A percentile compares a stretch with the other conserved stretches of the same genome.
Evolutionary conservation across 1,140 invertebrate species (phyloP).

Genomic region (Anagrus nilaparvatae): DNA sequence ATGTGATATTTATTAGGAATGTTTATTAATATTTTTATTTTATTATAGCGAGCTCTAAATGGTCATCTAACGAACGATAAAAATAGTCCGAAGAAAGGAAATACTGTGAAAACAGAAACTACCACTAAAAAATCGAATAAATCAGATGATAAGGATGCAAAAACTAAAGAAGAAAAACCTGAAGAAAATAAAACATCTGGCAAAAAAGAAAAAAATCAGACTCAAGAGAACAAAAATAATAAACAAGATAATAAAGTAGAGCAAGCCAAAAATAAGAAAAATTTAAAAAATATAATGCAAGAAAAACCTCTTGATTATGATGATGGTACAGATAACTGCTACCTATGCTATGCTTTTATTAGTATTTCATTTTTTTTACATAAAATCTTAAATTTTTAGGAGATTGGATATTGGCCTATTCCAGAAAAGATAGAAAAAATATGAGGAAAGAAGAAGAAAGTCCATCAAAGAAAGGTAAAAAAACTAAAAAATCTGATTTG

Average conservation of each 20-base stretch:
- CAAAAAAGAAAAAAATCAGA: slow-evolving; percentile 40
- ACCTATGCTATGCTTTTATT: slow-evolving; percentile 9
- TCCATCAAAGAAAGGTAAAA: slow-evolving; percentile 42
- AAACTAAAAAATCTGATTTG: slow-evolving; percentile 33
- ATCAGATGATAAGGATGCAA: slow-evolving; percentile 32
- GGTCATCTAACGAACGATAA: slow-evolving; percentile 38
- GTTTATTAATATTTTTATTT: not conserved
- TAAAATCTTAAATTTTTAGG: slow-evolving; percentile 27
- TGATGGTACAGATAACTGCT: slow-evolving; percentile 43
- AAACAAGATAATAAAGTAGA: slow-evolving; percentile 44
- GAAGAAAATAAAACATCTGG: slow-evolving; percentile 30
- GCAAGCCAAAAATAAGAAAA: slow-evolving; percentile 45
- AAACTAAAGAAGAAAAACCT: slow-evolving; percentile 42
- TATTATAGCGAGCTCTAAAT: slow-evolving; percentile 43
- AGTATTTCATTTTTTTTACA: slow-evolving; percentile 1
- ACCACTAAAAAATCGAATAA: slow-evolving; percentile 33
- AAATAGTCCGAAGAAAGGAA: slow-evolving; percentile 41
- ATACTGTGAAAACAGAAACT: slow-evolving; percentile 33
- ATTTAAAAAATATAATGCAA: slow-evolving; percentile 42
- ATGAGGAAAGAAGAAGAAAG: slow-evolving; percentile 46
- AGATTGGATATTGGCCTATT: slow-evolving; percentile 61
- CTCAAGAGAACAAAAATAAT: slow-evolving; percentile 30
- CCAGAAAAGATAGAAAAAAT: slow-evolving; percentile 55
- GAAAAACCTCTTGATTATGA: slow-evolving; percentile 64
- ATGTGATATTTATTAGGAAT: not conserved